Base-by-base conservation (phyloP, 2,797 vertebrate genomes). In the Orientallactaga sibirica region DNA sequence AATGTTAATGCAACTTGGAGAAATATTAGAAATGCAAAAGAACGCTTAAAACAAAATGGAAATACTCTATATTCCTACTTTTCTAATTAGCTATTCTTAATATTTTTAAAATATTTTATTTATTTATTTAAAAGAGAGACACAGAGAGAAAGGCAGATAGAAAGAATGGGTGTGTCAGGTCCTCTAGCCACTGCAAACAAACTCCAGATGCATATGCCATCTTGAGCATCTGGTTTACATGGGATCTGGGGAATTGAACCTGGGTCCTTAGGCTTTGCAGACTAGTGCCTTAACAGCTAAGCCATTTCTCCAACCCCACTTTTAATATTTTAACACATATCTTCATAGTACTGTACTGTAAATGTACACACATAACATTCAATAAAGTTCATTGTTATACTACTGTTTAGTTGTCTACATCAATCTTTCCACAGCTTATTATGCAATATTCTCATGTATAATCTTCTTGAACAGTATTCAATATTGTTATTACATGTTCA, bases 391-490 rank as follows among this genome's bases (percentile, higher is more conserved):
- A 43, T 75, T 74, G 22, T 79, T 82, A 43, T 76, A 52, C n/a
- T 92, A 43, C 25, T 88, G 15, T 62, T 84, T 85, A 71, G 29
- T 92, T 52, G 43, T 48, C 1, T 5, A 76, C 84, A 29, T 48
- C 14, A 37, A 66, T 55, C 37, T 66, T 93, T 41, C 55, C 58
- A 58, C 4, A 78, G 24, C 22, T 25, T 81, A 81, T 15, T 75
- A 4, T 37, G 7, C 7, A n/a, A 2, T 20, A 22, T 71, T 91
- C 76, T 85, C 33, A 71, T 88, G 3, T 14, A 75, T 83, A 74
- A 74, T 93, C n/a, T 81, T 66, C n/a, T 81, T 70, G 79, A 95
- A 43, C 76, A n/a, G 7, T 37, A 70, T 78, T 78, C 29, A 70
- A 6, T 64, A 24, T 79, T 86, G 86, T 86, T 75, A 75, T 70